Evolutionary conservation across 2,888 invertebrate species (phyloP), one percentile per base, ranked within the genome.

Genomic region (Clunio marinus): DNA sequence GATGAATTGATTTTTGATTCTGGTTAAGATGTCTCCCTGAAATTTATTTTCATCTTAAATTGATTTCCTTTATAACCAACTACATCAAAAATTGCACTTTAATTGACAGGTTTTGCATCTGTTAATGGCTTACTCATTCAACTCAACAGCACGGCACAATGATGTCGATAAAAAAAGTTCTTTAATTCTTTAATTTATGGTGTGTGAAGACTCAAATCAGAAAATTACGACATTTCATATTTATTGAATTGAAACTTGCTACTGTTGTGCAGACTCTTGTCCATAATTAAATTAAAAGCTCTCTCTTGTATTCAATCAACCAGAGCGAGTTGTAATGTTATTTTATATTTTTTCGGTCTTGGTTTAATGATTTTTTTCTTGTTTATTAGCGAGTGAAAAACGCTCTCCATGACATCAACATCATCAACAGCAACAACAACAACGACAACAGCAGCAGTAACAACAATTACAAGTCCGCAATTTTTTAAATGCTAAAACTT

Each of bases 271-370:
- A n/a, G n/a, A n/a, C n/a, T n/a, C n/a, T n/a, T 28, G 41, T 55
- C 62, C 63, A 65, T 65, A 46, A 65, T 65, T 65, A 65, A 45
- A 65, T 65, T 65, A 65, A 65, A 65, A 46, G 37, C 63, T 24
- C 58, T 55, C 55, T 58, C 28, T 24, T 25, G 22, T 25, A 5
- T 10, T 10, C 17, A 13, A 10, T 46, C n/a, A 10, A 46, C 17
- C 46, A 46, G 10, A 10, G 5, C 17, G 46, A 10, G 3, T 46
- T 46, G 46, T 5, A 46, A 46, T 15, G 3, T 46, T 46, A 13
- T 46, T 46, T 46, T n/a, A 46, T 4, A 46, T 46, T 46, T 46
- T 46, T n/a, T 32, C 13, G 35, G 35, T 13, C 13, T 5, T 5
- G 13, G 35, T 32, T 5, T 32, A 32, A 32, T 32, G 5, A 32